Evolutionary conservation across 1,140 invertebrate species (phyloP).

Genomic region (Drosophila orosa): DNA sequence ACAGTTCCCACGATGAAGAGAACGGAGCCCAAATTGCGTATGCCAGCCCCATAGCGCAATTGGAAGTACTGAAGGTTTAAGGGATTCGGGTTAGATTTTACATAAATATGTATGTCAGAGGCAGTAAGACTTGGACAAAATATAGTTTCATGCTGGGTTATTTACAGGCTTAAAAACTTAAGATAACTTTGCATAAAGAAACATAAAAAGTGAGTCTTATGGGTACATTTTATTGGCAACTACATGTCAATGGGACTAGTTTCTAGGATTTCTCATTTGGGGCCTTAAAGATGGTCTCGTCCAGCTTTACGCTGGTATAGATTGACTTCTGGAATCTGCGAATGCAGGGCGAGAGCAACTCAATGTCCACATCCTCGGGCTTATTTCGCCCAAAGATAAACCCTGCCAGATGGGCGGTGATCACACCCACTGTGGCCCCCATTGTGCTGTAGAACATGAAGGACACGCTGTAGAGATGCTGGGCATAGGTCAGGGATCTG

Average conservation of each 20-base stretch:
- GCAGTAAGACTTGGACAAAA: not conserved
- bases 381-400: conserved; percentile 58
- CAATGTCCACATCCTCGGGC: conserved; percentile 57
- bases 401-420: conserved; percentile 36
- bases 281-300: conserved; percentile 40
- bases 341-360: conserved; percentile 65
- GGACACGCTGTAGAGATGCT: conserved; percentile 71
- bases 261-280: conserved; percentile 46
- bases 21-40: conserved; percentile 89
- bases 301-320: conserved; percentile 60
- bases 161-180: not conserved
- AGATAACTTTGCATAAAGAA: not conserved
- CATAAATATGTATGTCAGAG: not conserved
- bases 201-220: conserved; percentile 1
- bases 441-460: conserved; percentile 63
- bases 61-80: conserved; percentile 89
- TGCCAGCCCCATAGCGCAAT: conserved; percentile 89
- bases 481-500: conserved; percentile 52
- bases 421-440: conserved; percentile 42
- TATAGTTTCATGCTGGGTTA: conserved; percentile 2
- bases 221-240: conserved; percentile 25
- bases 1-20: conserved; percentile 90
- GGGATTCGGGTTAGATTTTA: conserved; percentile 16
- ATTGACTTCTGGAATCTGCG: conserved; percentile 43
- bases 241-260: conserved; percentile 24